Evolutionary conservation across 1,140 invertebrate genomes (phyloP).

Genomic region (Harlomillsia oculata): DNA sequence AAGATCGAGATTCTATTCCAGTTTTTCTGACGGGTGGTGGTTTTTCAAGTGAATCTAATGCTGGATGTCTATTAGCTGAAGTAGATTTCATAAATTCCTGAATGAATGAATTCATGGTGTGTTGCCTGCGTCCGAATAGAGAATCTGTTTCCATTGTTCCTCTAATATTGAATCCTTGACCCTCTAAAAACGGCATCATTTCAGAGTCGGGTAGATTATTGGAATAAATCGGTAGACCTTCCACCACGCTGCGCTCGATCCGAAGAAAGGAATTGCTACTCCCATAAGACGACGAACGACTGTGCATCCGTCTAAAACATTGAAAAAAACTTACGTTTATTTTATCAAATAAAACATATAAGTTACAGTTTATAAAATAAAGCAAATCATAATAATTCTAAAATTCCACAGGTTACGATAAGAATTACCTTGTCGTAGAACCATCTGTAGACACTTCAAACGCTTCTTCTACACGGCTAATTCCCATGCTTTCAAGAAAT

Average conservation of each 20-base stretch:
- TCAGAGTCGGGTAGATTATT: neutral
- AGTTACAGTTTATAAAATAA: slow-evolving; percentile 5
- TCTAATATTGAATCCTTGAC: no score
- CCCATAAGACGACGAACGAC: slow-evolving; percentile 22
- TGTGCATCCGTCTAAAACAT: no score
- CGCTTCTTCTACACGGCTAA: slow-evolving; percentile 25
- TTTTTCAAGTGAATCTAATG: neutral
- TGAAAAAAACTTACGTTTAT: no score
- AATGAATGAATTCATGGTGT: slow-evolving; percentile 2
- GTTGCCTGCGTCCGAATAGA: neutral
- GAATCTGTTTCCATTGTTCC: slow-evolving; percentile 3
- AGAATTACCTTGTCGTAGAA: no score
- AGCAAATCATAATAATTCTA: neutral
- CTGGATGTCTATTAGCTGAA: neutral
- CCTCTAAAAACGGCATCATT: neutral
- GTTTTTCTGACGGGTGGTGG: slow-evolving; percentile 2
- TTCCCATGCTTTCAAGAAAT: slow-evolving; percentile 27
- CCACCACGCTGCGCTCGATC: slow-evolving; percentile 28
- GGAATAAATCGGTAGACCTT: slow-evolving; percentile 25
- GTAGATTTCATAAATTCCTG: slow-evolving; percentile 10
- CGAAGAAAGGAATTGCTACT: slow-evolving; percentile 2
- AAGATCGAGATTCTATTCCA: slow-evolving; percentile 20
- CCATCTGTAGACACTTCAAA: no score
- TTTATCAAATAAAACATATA: no score
- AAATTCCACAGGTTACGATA: no score